Conservation (phyloP, 2,113 vertebrate genomes). For the Telmatochromis sp. region DNA sequence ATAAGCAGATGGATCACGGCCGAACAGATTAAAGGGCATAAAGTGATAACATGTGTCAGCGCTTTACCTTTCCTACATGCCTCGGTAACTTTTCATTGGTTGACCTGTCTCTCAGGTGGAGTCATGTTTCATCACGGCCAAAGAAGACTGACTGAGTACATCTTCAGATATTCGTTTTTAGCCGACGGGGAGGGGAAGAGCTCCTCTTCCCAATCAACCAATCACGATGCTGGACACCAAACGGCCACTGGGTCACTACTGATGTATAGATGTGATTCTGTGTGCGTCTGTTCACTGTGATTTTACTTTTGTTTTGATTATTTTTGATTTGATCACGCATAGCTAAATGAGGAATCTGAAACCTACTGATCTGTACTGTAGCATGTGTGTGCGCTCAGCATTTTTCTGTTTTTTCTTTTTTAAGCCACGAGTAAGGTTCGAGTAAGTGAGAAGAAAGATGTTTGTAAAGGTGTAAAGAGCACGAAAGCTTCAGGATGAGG, state of each 20-base stretch:
- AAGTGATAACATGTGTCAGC: neutral
- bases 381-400: neutral
- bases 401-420: neutral
- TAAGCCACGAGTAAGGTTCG: neutral
- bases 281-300: conserved; percentile 55
- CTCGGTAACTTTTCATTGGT: neutral
- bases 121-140: conserved; percentile 27
- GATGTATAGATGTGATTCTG: conserved; percentile 57
- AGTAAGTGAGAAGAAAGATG: conserved; percentile 18
- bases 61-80: neutral
- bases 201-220: conserved; percentile 39
- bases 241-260: conserved; percentile 37
- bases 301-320: conserved; percentile 25
- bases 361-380: conserved; percentile 57
- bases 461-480: neutral
- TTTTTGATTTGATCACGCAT: conserved; percentile 8
- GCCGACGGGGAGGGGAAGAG: neutral
- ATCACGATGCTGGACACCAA: conserved; percentile 66
- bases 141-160: conserved; percentile 10
- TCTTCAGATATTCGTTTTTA: neutral
- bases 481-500: neutral
- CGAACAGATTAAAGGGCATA: neutral
- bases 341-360: conserved; percentile 27
- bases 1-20: neutral
- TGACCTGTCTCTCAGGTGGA: neutral